Evolutionary conservation across 2,888 invertebrate genomes (phyloP), one percentile per base, ranked within the genome.

Genomic region (Spilosoma lubricipeda): DNA sequence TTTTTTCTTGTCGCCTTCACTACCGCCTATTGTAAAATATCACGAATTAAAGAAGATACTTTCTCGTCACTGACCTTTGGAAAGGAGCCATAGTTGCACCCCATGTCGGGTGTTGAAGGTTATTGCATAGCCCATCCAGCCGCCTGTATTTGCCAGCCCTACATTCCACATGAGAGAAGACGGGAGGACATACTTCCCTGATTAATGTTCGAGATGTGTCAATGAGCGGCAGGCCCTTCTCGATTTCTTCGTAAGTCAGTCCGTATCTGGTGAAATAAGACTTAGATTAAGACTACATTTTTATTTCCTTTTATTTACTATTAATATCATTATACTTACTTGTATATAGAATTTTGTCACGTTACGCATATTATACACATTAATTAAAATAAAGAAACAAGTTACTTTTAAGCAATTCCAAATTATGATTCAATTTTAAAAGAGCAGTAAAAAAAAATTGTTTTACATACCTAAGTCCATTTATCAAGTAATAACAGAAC

Each of bases 171-270:
- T 98, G 98, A 0, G 98, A 97, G 87, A 99, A 97, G 89, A 97
- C 98, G 0, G 98, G 98, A 0, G 99, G 99, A 86, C 99, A 99
- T 7, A 98, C 97, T 88, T 98, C 98, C 20, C 98, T 96, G 84
- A 99, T 98, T 59, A 98, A 95, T 0, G 99, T 98, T 88, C 98
- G 98, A 2, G 98, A 98, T 0, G 98, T 98, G 90, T 99, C 99
- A 87, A 99, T 98, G 80, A 98, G 95, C 0, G 98, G 99, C 36
- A 99, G 93, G 67, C 98, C 98, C 89, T 98, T 98, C 91, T 98
- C 98, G 73, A 99, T 97, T 90, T 98, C 98, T 89, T 98, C 98
- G 87, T 97, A 97, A 0, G 97, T 97, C 56, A 99, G 93, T 13
- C 98, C 98, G 89, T 98, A 99, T 74, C 98, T 99, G 91, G 30